Conservation (phyloP, 1,140 invertebrate genomes). For the Riptortus pedestris region DNA sequence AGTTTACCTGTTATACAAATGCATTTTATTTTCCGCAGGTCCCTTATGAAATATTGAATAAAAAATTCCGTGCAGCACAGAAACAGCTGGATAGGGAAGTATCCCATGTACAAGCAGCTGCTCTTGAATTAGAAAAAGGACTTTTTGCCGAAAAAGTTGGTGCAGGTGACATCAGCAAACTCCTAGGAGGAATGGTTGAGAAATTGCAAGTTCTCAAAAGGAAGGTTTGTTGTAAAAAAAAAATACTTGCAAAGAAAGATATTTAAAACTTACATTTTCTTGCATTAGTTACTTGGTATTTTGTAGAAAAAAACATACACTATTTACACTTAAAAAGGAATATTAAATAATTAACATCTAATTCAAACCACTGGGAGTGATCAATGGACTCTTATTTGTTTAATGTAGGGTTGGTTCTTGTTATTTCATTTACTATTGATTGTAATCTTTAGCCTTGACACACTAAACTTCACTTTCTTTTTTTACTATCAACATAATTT, state of each 20-base stretch:
- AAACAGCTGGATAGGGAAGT: conserved; percentile 89
- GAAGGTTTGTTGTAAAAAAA: conserved; percentile 45
- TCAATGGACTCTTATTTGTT: no score
- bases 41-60: conserved; percentile 95
- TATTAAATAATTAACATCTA: no score
- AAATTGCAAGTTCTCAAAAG: conserved; percentile 82
- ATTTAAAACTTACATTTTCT: not conserved
- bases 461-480: no score
- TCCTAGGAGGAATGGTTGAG: conserved; percentile 80
- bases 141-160: conserved; percentile 44
- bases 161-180: conserved; percentile 59
- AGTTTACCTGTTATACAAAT: not conserved
- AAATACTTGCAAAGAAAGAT: not conserved
- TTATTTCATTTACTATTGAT: no score
- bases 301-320: conserved; percentile 13
- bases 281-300: not conserved
- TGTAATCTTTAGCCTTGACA: no score
- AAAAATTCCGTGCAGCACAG: conserved; percentile 90
- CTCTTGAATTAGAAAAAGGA: conserved; percentile 69
- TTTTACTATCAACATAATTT: no score
- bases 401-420: no score
- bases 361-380: no score
- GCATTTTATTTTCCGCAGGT: conserved; percentile 51
- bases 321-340: conserved; percentile 22
- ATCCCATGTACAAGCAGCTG: conserved; percentile 68